Percentiles rank a stretch among this genome's conserved stretches.
Evolutionary conservation across 2,113 vertebrate species (phyloP).

Genomic region (Bubo blakistoni): DNA sequence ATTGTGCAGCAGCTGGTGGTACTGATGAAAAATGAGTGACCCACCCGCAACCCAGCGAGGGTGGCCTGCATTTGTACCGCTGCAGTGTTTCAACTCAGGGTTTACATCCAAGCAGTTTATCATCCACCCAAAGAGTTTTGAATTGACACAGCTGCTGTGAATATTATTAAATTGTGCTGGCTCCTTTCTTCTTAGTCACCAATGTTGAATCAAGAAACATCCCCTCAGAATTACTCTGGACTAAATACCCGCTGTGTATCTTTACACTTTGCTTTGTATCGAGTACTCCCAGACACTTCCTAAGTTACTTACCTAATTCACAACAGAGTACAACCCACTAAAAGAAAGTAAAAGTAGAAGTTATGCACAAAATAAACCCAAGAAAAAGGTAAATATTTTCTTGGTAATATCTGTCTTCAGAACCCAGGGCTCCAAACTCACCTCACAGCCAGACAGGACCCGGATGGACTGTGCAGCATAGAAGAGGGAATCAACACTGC

Average conservation of each 20-base stretch:
- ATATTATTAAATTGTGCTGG: neutral
- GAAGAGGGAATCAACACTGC: conserved; percentile 89
- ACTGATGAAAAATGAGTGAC: neutral
- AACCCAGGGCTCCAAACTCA: conserved; percentile 58
- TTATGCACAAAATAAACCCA: neutral
- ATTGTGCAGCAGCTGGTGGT: accelerated
- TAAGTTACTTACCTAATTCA: neutral
- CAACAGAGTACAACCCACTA: neutral
- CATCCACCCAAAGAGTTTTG: no score
- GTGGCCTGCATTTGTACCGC: neutral
- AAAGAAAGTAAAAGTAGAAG: neutral
- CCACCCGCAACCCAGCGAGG: neutral
- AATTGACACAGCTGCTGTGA: neutral
- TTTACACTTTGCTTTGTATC: neutral
- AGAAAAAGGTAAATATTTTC: neutral
- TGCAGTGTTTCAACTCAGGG: neutral
- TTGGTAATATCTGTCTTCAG: neutral
- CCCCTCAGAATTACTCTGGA: neutral
- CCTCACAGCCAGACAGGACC: conserved; percentile 88
- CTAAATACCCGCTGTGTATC: neutral
- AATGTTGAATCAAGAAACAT: neutral
- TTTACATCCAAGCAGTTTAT: neutral
- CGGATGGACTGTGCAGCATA: conserved; percentile 89
- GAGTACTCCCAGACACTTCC: accelerated
- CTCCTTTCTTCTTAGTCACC: neutral